A percentile compares a stretch with the other conserved stretches of the same genome.
These are phyloP conservation scores for Adelphocoris suturalis DNA, from an alignment of 2,888 invertebrate genomes.

Conservation along the genomic window DNA sequence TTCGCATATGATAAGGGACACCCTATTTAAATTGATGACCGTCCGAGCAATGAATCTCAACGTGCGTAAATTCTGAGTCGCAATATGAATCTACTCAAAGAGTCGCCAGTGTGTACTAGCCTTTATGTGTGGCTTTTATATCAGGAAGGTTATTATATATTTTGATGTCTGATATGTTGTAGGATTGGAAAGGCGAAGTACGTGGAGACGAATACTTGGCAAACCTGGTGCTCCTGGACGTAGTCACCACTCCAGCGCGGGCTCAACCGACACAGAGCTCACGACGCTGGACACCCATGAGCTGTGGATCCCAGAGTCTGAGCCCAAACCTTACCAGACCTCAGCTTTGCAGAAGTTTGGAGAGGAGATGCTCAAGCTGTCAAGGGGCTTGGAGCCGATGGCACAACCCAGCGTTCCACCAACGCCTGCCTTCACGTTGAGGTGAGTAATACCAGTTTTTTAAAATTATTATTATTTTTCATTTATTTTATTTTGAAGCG, in stretches of 20 bases:
- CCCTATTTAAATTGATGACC: too few species aligned
- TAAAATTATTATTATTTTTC: too few species aligned
- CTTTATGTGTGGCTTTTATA: too few species aligned
- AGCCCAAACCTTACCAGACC: constrained; percentile 88
- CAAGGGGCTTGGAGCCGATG: constrained; percentile 84
- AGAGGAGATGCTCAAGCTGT: constrained; percentile 91
- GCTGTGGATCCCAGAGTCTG: constrained; percentile 86
- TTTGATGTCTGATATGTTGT: too few species aligned
- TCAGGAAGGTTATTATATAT: too few species aligned
- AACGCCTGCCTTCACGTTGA: constrained; percentile 64
- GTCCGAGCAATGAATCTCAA: too few species aligned
- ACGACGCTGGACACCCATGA: constrained; percentile 91
- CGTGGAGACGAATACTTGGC: constrained; percentile 86
- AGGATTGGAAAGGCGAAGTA: constrained; percentile 84
- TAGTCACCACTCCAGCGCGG: constrained; percentile 72
- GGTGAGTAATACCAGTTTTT: constrained; percentile 52
- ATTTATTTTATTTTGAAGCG: too few species aligned
- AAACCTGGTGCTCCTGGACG: constrained; percentile 65
- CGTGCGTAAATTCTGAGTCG: too few species aligned
- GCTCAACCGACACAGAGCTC: constrained; percentile 90
- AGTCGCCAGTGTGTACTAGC: too few species aligned
- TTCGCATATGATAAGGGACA: too few species aligned
- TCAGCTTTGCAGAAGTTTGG: constrained; percentile 92
- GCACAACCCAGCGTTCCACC: constrained; percentile 74
- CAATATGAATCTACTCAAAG: too few species aligned